Evolutionary conservation across 2,888 invertebrate genomes (phyloP).

Genomic region (Drosophila emarginata): DNA sequence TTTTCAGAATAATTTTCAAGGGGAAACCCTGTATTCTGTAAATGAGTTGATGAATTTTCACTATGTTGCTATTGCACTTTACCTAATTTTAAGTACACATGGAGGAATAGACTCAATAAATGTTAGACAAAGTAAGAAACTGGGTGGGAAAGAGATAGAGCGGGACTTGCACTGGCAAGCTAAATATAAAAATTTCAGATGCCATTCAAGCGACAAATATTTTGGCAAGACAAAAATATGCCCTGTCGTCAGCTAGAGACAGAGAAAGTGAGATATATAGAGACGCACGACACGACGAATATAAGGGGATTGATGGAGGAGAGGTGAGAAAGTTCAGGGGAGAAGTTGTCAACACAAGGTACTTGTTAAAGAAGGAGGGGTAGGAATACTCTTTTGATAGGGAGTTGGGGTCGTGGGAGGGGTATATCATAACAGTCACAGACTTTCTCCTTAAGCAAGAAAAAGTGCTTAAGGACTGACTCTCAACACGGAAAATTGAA

Average conservation of each 20-base stretch:
- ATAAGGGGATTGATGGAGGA: background rate
- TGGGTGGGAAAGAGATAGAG: background rate
- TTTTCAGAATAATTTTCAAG: no score
- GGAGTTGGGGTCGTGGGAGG: background rate
- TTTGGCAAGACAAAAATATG: slow-evolving; percentile 65
- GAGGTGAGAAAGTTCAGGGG: background rate
- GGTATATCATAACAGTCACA: slow-evolving; percentile 58
- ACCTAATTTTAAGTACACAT: background rate
- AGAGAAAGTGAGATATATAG: slow-evolving; percentile 4
- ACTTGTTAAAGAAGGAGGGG: background rate
- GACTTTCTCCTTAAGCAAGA: slow-evolving; percentile 46
- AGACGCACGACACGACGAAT: background rate
- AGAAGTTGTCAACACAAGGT: slow-evolving; percentile 51
- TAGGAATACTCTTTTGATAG: no score
- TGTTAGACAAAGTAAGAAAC: background rate
- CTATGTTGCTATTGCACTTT: background rate
- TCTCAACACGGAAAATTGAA: slow-evolving; percentile 58
- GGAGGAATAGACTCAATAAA: background rate
- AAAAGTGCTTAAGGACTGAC: slow-evolving; percentile 48
- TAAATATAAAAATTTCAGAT: slow-evolving; percentile 51
- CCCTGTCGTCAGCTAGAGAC: slow-evolving; percentile 24
- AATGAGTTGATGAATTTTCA: background rate
- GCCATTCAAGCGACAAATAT: slow-evolving; percentile 69
- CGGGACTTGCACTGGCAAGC: slow-evolving; percentile 42
- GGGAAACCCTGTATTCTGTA: background rate